Evolutionary conservation across 2,113 vertebrate genomes (phyloP).

Genomic region (Diadophis punctatus): DNA sequence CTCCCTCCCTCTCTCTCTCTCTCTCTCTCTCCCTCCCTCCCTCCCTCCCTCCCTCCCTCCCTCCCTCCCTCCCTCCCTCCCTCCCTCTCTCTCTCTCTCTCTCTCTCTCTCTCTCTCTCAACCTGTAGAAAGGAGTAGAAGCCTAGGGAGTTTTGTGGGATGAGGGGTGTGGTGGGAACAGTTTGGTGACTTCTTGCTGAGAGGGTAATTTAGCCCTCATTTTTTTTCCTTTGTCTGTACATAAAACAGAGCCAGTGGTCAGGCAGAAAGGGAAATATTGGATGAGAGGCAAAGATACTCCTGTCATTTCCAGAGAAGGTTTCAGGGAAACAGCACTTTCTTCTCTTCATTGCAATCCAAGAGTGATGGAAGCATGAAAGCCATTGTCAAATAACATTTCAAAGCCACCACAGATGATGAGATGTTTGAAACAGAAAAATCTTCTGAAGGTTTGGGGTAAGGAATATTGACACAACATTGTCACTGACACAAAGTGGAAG

Average conservation of each 20-base stretch:
- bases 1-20: too few species aligned
- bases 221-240: slow-evolving; percentile 44
- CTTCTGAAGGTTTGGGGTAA: slow-evolving; percentile 86
- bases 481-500: neutral
- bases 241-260: slow-evolving; percentile 32
- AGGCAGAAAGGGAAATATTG: slow-evolving; percentile 35
- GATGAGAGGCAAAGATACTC: slow-evolving; percentile 38
- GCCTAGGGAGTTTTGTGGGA: too few species aligned
- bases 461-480: slow-evolving; percentile 25
- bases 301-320: slow-evolving; percentile 53
- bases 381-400: slow-evolving; percentile 98
- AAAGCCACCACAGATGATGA: slow-evolving; percentile 98
- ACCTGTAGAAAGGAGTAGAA: too few species aligned
- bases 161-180: too few species aligned
- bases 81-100: too few species aligned
- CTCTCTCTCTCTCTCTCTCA: too few species aligned
- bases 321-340: slow-evolving; percentile 63
- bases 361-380: slow-evolving; percentile 85
- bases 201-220: slow-evolving; percentile 59
- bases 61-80: too few species aligned
- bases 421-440: slow-evolving; percentile 96
- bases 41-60: too few species aligned
- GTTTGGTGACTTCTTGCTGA: too few species aligned
- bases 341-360: slow-evolving; percentile 40
- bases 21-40: too few species aligned